These are phyloP conservation scores for Selenia dentaria DNA, from an alignment of 2,888 invertebrate genomes.

Conservation along the genomic window DNA sequence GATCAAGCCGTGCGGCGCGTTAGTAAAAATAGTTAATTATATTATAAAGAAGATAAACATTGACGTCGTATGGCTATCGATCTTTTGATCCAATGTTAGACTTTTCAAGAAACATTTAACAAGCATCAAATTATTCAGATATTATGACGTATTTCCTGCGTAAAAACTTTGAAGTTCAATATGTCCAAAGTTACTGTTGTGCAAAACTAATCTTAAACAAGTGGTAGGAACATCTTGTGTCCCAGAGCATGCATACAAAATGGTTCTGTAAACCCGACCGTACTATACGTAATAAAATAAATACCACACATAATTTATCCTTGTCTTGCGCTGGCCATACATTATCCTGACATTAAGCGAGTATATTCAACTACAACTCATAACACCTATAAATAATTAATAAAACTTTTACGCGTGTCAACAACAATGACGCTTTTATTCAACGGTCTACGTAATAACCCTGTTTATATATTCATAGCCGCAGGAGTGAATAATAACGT, in stretches of 20 bases:
- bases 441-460: slow-evolving; percentile 31
- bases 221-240: slow-evolving; percentile 33
- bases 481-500: slow-evolving; percentile 35
- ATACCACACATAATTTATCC: slow-evolving; percentile 55
- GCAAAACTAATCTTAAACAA: no score
- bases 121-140: no score
- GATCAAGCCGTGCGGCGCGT: no score
- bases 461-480: slow-evolving; percentile 41
- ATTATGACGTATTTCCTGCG: no score
- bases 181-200: no score
- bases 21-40: no score
- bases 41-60: no score
- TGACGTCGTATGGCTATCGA: no score
- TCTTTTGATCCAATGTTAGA: no score
- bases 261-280: slow-evolving; percentile 38
- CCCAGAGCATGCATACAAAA: slow-evolving; percentile 54
- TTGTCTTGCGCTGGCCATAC: slow-evolving; percentile 44
- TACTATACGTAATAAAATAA: slow-evolving; percentile 56
- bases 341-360: slow-evolving; percentile 29
- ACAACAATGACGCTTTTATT: slow-evolving; percentile 44
- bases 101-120: no score
- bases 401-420: slow-evolving; percentile 47
- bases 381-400: slow-evolving; percentile 49
- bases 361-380: slow-evolving; percentile 33
- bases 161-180: no score